Percentiles rank a stretch among this genome's conserved stretches.
Evolutionary conservation across 2,797 vertebrate species (phyloP).

Genomic region (Dendrocincla tyrannina): DNA sequence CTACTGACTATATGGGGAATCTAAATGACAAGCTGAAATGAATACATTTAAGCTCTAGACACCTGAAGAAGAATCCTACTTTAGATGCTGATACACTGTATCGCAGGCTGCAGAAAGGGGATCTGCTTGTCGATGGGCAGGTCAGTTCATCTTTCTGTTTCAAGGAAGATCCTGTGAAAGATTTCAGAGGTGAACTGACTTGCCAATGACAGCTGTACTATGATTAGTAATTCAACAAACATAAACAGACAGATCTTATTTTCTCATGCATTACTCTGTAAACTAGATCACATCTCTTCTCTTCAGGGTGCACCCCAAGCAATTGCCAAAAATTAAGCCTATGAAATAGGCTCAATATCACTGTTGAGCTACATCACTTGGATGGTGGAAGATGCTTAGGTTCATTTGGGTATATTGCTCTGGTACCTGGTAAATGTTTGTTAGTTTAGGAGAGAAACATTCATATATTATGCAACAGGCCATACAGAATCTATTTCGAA

Average conservation of each 20-base stretch:
- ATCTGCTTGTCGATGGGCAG: neutral
- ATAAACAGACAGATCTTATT: neutral
- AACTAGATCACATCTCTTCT: neutral
- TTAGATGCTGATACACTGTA: neutral
- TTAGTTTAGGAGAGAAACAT: neutral
- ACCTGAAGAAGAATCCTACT: neutral
- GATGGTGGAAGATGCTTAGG: neutral
- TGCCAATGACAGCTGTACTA: neutral
- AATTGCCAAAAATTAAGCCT: neutral
- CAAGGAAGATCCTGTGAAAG: neutral
- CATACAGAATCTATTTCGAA: neutral
- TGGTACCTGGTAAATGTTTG: neutral
- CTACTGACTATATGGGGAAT: neutral
- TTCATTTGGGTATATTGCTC: neutral
- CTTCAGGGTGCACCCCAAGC: neutral
- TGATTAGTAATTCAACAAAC: neutral
- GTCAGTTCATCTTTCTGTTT: neutral
- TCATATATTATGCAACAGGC: neutral
- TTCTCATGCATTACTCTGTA: neutral
- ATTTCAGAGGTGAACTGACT: neutral
- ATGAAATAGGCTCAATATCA: neutral
- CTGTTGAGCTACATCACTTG: neutral
- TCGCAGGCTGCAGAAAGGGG: neutral
- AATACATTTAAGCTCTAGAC: neutral
- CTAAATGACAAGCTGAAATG: slow-evolving; percentile 14